A percentile compares a stretch with the other conserved stretches of the same genome.
These are phyloP conservation scores for Netelia fuscicornis DNA, from an alignment of 2,888 invertebrate genomes.

Conservation along the genomic window DNA sequence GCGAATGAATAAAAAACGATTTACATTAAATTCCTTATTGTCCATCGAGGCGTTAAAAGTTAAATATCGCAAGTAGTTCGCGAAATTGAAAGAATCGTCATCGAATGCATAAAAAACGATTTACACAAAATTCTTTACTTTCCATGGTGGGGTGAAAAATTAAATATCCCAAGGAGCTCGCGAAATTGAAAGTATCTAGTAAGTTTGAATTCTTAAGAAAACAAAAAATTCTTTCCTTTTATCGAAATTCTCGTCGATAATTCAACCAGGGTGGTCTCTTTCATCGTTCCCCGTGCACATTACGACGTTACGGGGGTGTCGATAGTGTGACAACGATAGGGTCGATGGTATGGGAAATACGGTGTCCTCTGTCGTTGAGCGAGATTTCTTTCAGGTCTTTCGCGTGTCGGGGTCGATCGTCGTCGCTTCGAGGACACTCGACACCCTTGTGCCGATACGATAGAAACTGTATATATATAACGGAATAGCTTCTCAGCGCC, in stretches of 20 bases:
- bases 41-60: too few species aligned
- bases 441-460: slow-evolving; percentile 24
- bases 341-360: background rate
- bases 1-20: too few species aligned
- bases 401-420: slow-evolving; percentile 22
- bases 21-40: too few species aligned
- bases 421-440: slow-evolving; percentile 48
- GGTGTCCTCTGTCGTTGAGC: slow-evolving; percentile 2
- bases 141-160: background rate
- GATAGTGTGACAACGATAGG: background rate
- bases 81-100: too few species aligned
- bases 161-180: background rate
- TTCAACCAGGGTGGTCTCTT: background rate
- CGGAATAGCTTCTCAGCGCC: slow-evolving; percentile 35
- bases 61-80: too few species aligned
- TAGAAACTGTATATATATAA: slow-evolving; percentile 6
- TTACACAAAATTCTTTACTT: background rate
- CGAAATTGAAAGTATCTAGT: background rate
- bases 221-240: background rate
- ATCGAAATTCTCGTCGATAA: background rate
- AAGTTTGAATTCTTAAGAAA: background rate
- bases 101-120: too few species aligned
- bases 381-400: slow-evolving; percentile 29
- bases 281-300: background rate
- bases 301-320: background rate